phyloP scores from a whole-genome alignment of 2,797 vertebrate genomes.

The Sparidentex hasta region DNA sequence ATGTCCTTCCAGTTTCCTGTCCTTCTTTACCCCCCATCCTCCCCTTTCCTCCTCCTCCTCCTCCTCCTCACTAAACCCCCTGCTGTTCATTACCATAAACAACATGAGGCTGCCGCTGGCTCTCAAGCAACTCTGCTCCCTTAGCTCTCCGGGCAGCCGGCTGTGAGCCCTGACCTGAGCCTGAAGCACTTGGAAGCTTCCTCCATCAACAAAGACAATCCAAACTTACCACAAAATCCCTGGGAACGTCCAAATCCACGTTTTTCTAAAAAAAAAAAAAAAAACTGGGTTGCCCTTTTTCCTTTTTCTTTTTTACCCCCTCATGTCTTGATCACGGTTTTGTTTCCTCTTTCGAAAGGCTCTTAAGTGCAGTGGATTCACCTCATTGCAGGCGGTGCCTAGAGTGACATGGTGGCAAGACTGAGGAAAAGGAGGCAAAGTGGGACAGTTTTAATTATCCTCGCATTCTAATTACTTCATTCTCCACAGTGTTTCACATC shows the following conservation, averaged over 20 bases:
- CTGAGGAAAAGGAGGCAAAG: slow-evolving; percentile 63
- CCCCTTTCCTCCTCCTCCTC: slow-evolving; percentile 3
- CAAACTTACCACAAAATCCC: slow-evolving; percentile 36
- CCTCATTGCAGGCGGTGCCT: slow-evolving; percentile 70
- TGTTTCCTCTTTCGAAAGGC: slow-evolving; percentile 39
- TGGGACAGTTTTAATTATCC: slow-evolving; percentile 85
- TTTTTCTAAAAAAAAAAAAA: slow-evolving; percentile 11
- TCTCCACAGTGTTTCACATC: slow-evolving; percentile 83
- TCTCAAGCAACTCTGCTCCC: slow-evolving; percentile 37
- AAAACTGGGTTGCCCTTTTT: slow-evolving; percentile 11
- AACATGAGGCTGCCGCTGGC: slow-evolving; percentile 59
- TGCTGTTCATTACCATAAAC: slow-evolving; percentile 73
- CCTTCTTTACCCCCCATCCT: slow-evolving; percentile 21
- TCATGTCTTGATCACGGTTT: slow-evolving; percentile 8
- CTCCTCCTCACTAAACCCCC: slow-evolving; percentile 46
- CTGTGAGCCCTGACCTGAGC: slow-evolving; percentile 60
- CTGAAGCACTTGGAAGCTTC: slow-evolving; percentile 45
- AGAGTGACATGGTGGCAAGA: slow-evolving; percentile 56
- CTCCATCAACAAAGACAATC: slow-evolving; percentile 34
- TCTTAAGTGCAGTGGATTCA: slow-evolving; percentile 38
- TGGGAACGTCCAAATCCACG: slow-evolving; percentile 19
- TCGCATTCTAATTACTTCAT: slow-evolving; percentile 85
- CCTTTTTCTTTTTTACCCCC: not conserved
- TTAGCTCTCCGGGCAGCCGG: slow-evolving; percentile 25
- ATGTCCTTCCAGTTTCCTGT: slow-evolving; percentile 49